Evolutionary conservation across 1,140 invertebrate species (phyloP).

Genomic region (Lepidotrigona ventralis): DNA sequence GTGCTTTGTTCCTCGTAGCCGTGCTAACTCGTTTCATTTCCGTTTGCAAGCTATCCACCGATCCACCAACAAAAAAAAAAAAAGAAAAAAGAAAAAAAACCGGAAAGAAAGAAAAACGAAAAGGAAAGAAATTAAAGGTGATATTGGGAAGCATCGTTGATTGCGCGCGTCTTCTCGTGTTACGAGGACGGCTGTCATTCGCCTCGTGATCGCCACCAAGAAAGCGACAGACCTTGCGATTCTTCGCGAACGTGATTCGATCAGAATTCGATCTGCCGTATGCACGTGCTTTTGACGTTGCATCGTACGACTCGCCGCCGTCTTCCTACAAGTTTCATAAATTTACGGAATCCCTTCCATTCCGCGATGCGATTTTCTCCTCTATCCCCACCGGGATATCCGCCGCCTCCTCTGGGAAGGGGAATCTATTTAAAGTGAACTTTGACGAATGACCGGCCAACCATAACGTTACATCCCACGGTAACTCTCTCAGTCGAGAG

Average conservation of each 20-base stretch:
- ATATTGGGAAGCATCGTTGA: background rate
- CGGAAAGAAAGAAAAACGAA: background rate
- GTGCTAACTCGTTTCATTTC: constrained; percentile 56
- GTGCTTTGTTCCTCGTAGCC: constrained; percentile 52
- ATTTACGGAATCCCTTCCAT: constrained; percentile 37
- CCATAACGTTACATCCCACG: constrained; percentile 48
- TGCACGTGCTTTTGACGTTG: background rate
- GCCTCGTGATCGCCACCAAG: no score
- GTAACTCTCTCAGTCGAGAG: constrained; percentile 63
- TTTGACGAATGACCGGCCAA: constrained; percentile 33
- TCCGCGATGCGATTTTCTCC: background rate
- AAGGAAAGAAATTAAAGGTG: constrained; percentile 35
- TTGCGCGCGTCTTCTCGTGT: background rate
- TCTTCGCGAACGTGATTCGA: background rate
- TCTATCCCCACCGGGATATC: background rate
- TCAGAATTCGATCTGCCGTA: background rate
- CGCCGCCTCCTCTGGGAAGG: background rate
- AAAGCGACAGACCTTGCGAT: background rate
- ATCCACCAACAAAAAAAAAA: background rate
- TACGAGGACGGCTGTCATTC: background rate
- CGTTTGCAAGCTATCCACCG: constrained; percentile 26
- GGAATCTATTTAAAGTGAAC: constrained; percentile 48
- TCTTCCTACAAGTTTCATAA: background rate
- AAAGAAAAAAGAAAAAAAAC: background rate
- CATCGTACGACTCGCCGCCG: no score